A percentile compares a stretch with the other conserved stretches of the same genome.
These are phyloP conservation scores for Anseranas semipalmata DNA, from an alignment of 2,113 vertebrate species.

Conservation along the genomic window DNA sequence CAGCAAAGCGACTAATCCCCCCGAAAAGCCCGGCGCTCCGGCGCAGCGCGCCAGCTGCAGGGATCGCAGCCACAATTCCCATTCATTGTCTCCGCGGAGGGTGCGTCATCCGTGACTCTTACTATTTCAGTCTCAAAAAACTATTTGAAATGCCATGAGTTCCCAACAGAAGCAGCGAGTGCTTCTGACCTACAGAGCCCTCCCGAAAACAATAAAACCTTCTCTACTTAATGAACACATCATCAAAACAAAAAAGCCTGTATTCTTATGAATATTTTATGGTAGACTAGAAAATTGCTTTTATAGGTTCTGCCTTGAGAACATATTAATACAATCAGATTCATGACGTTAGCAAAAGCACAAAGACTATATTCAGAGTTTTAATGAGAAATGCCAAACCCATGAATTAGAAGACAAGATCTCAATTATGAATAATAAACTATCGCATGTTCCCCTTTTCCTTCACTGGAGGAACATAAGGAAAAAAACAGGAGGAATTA, in stretches of 20 bases:
- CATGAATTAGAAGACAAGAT: slow-evolving; percentile 29
- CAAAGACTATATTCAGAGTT: slow-evolving; percentile 83
- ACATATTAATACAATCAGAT: slow-evolving; percentile 63
- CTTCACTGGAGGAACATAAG: not conserved
- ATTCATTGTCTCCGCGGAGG: slow-evolving; percentile 17
- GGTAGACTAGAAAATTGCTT: slow-evolving; percentile 54
- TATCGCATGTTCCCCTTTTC: not conserved
- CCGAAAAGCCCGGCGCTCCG: rapidly evolving
- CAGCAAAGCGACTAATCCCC: not conserved
- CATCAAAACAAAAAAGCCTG: slow-evolving; percentile 69
- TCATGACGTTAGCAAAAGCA: slow-evolving; percentile 77
- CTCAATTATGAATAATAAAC: slow-evolving; percentile 38
- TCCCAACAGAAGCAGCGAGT: slow-evolving; percentile 44
- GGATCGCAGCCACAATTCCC: slow-evolving; percentile 22
- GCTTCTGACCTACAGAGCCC: slow-evolving; percentile 71
- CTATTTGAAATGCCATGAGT: slow-evolving; percentile 47
- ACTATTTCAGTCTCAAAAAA: slow-evolving; percentile 61
- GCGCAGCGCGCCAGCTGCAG: not conserved
- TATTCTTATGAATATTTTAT: slow-evolving; percentile 54
- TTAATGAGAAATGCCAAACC: slow-evolving; percentile 18
- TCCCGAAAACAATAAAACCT: slow-evolving; percentile 62
- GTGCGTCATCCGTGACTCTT: slow-evolving; percentile 62
- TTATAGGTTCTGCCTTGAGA: slow-evolving; percentile 64
- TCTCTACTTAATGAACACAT: slow-evolving; percentile 52
- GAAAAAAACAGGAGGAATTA: not conserved